Base-by-base conservation (phyloP, 1,140 invertebrate genomes). In the Pseudomyrmex sp. region DNA sequence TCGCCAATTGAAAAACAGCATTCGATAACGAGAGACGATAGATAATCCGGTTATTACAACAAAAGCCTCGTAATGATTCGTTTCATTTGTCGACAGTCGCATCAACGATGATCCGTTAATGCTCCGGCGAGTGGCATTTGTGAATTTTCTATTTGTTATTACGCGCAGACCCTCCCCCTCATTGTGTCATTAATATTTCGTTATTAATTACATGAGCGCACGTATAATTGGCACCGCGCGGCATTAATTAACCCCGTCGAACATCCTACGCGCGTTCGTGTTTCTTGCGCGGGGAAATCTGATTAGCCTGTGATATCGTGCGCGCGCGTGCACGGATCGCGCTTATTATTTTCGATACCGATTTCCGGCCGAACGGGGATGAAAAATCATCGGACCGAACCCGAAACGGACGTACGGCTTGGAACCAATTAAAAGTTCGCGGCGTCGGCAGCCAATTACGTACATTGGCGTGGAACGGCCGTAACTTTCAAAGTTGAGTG, bases 371-470 rank as follows among this genome's bases (percentile, higher is more conserved):
- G 85, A 52, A 46, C 63, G 50, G 46, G 59, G 61, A 85, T 72
- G 77, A 88, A 85, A 88, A 88, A 83, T 73, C 87, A 82, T 88
- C 83, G 86, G 26, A 82, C 72, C 75, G 72, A 12, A 46, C 18
- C 44, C 26, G 18, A 76, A 70, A 63, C 59, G 48, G 68, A 84
- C 56, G 68, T 82, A 75, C 56, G 61, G 58, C 52, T 35, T 69
- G 70, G 72, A 85, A 85, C 84, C 88, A 89, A 89, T 89, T 89
- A 89, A 89, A 89, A 89, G 87, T 88, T 89, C 54, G 69, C 65
- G 80, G 54, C 66, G 56, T 72, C 68, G 79, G 61, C 63, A 84
- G 80, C 88, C 88, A 88, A 89, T 89, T 88, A 88, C 74, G 73
- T 85, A 77, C 84, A 59, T 70, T 50, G 69, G 50, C 44, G 65